A percentile compares a stretch with the other conserved stretches of the same genome.
Evolutionary conservation across 2,797 vertebrate genomes (phyloP).

Genomic region (Echiichthys vipera): DNA sequence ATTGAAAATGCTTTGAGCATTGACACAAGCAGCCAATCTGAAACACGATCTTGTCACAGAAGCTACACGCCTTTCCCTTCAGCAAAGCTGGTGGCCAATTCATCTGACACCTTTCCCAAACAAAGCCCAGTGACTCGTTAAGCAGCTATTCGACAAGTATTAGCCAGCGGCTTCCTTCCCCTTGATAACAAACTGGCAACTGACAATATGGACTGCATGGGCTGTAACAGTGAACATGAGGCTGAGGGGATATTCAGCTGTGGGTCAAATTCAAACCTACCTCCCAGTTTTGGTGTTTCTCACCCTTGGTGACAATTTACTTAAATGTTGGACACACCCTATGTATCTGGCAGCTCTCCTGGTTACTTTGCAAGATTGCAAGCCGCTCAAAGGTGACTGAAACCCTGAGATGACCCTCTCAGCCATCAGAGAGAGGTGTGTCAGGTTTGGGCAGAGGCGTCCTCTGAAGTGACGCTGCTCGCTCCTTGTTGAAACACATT

Average conservation of each 20-base stretch:
- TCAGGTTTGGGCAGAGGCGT: too few species aligned
- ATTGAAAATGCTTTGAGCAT: not conserved
- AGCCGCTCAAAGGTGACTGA: too few species aligned
- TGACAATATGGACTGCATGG: slow-evolving; percentile 31
- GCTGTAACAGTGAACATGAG: slow-evolving; percentile 38
- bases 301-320: too few species aligned
- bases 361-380: too few species aligned
- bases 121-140: not conserved
- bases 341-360: too few species aligned
- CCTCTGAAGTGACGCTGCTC: too few species aligned
- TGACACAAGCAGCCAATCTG: not conserved
- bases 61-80: not conserved
- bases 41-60: slow-evolving; percentile 2
- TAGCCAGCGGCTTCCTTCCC: slow-evolving; percentile 12
- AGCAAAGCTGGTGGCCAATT: not conserved
- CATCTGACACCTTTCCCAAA: not conserved
- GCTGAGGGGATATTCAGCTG: slow-evolving; percentile 56
- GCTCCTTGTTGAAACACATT: too few species aligned
- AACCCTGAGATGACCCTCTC: too few species aligned
- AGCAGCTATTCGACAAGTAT: slow-evolving; percentile 11
- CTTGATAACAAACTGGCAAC: slow-evolving; percentile 27
- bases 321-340: too few species aligned
- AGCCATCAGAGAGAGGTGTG: too few species aligned
- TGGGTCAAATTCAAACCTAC: slow-evolving; percentile 58
- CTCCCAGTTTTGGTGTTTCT: too few species aligned